Evolutionary conservation across 2,113 vertebrate genomes (phyloP), one percentile per base, ranked within the genome.

Genomic region (Sciurus niger): DNA sequence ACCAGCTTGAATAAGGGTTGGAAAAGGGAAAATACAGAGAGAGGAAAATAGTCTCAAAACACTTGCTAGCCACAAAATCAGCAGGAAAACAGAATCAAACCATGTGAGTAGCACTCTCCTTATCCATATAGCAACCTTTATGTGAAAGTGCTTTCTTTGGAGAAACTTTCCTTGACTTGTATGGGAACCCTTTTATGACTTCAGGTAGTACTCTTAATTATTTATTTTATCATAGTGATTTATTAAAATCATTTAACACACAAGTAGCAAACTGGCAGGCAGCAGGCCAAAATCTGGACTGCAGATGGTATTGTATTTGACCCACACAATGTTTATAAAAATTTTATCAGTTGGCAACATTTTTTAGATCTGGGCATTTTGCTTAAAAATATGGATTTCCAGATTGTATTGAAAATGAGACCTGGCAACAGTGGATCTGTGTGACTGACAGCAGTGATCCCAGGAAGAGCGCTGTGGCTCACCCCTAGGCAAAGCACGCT

Each of bases 361-460:
- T 60, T 48, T 76, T 67, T 90, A 79, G 78, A 68, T 72, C 8
- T 84, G 48, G 37, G 53, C 34, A 79, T 90, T 94, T 95, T 40
- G 51, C 16, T 65, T 92, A 28, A 85, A 86, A 83, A 51, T 82
- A 43, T 67, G 93, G 37, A 78, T 58, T 84, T 92, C 28, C 34
- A 92, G 73, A 65, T 60, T 79, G 63, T 70, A 3, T 73, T 87
- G 13, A 87, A 93, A 93, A 73, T 46, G 53, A 84, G 37, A 83
- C 13, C 30, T 72, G 68, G 30, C 34, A 48, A 32, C 25, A 37
- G 14, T 17, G 6, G 34, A 32, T 53, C 34, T 92, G 1, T 11
- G 2, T 53, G 93, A 68, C 48, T 60, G 63, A 77, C 7, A 68
- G 6, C 37, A 48, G 2, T 20, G 67, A 7, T 6, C 25, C 46